A percentile compares a stretch with the other conserved stretches of the same genome.
Evolutionary conservation across 2,113 vertebrate genomes (phyloP).

Genomic region (Hiodon tergisus): DNA sequence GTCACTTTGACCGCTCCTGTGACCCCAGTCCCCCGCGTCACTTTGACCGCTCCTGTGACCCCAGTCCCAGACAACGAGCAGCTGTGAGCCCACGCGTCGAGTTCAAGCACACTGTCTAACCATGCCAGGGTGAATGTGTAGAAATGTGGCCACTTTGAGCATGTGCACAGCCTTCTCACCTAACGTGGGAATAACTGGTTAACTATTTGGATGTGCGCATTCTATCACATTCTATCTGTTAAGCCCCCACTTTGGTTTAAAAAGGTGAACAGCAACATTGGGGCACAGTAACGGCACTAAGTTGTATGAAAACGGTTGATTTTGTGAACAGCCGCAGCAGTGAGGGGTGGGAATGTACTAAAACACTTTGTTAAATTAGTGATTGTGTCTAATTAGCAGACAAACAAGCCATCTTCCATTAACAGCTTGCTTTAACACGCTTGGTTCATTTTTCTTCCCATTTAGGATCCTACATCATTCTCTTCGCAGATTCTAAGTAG

Average conservation of each 20-base stretch:
- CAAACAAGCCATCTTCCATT: conserved; percentile 48
- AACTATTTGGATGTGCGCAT: not conserved
- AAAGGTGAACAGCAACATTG: no score
- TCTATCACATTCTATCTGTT: not conserved
- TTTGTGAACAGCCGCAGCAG: not conserved
- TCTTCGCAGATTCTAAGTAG: conserved; percentile 41
- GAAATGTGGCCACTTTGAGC: no score
- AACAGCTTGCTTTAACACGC: conserved; percentile 27
- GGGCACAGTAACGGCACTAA: not conserved
- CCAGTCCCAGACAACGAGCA: conserved; percentile 52
- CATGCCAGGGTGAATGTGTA: not conserved
- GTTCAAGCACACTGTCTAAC: not conserved
- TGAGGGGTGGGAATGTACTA: not conserved
- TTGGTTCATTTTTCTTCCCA: conserved; percentile 36
- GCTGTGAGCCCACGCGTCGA: conserved; percentile 52
- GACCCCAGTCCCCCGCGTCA: no score
- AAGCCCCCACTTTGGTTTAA: no score
- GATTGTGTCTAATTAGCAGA: conserved; percentile 21
- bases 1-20: no score
- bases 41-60: conserved; percentile 13
- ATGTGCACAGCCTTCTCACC: no score
- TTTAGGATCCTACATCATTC: conserved; percentile 44
- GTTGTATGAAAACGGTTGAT: not conserved
- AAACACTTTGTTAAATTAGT: conserved; percentile 1
- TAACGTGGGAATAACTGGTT: not conserved